Percentiles rank a stretch among this genome's conserved stretches.
Conservation (phyloP, 64 coral and sea anemone species). For the Montipora efflorescens region DNA sequence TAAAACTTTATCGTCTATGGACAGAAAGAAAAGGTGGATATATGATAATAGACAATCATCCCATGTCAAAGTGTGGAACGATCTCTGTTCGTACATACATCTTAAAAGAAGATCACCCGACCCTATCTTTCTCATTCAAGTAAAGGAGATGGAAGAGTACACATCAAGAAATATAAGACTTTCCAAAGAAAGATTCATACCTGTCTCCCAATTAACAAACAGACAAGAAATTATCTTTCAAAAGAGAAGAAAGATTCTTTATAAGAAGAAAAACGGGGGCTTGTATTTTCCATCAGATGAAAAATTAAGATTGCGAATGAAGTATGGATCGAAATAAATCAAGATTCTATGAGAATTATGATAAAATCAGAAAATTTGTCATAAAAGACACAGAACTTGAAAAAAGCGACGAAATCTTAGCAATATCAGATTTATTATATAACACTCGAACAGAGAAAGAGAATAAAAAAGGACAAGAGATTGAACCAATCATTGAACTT, state of each 20-base stretch:
- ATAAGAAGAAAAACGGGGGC: neutral
- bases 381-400: neutral
- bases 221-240: too few relatives aligned
- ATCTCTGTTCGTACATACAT: neutral
- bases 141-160: neutral
- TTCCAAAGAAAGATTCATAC: too few relatives aligned
- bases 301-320: too few relatives aligned
- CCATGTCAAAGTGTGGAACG: neutral
- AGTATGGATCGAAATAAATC: neutral
- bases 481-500: too few relatives aligned
- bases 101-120: neutral
- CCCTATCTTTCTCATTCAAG: neutral
- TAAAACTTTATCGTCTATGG: neutral
- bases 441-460: neutral
- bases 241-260: neutral
- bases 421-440: neutral
- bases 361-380: neutral
- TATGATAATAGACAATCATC: neutral
- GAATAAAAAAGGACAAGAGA: neutral
- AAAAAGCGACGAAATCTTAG: neutral
- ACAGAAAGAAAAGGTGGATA: neutral
- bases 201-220: too few relatives aligned
- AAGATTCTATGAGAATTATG: neutral
- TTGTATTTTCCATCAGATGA: neutral
- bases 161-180: too few relatives aligned